Evolutionary conservation across 2,797 vertebrate genomes (phyloP), one percentile per base, ranked within the genome.

Genomic region (Dromococcyx pavoninus): DNA sequence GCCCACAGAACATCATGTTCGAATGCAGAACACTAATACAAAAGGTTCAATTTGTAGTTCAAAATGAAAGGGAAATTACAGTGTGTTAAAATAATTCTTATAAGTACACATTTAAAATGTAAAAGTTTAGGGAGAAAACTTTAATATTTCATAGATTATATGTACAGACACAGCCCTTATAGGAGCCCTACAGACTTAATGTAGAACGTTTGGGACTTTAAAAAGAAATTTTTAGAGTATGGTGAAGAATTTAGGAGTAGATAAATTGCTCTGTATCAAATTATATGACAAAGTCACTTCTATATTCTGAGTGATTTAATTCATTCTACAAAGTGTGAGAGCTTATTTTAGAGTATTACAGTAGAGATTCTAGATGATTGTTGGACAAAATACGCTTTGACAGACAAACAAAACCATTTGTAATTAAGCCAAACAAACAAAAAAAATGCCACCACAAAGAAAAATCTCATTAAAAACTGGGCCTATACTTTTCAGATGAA

Each of bases 51-150:
- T 94, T 71, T 95, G 67, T 76, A 94, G 54, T 92, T 94, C 67
- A 93, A 97, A 95, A 91, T 92, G 39, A 94, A 95, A 97, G 44
- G 23, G 25, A 93, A 96, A 97, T 97, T 94, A 51, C 25, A 88
- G 39, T 72, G 78, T 84, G 67, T 89, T 96, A 93, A 84, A 76
- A 86, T 74, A 41, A 19, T 56, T 95, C 65, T 89, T 78, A 43
- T 66, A 96, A 92, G 13, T 67, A 30, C 9, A 75, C 53, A 28
- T 85, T 95, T 93, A 89, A 85, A 94, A 94, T 90, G n/a, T 41
- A 67, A 67, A 92, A 76, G 10, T 88, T 94, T 89, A 76, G 35
- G 24, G 11, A 46, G 28, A 78, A 57, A 79, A 81, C 50, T 80
- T 94, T 74, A 79, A 75, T 62, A 3, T 11, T 60, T 72, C 56